Percentiles rank a stretch among this genome's conserved stretches.
Evolutionary conservation across 2,888 invertebrate genomes (phyloP).

Genomic region (Leucophora obtusa): DNA sequence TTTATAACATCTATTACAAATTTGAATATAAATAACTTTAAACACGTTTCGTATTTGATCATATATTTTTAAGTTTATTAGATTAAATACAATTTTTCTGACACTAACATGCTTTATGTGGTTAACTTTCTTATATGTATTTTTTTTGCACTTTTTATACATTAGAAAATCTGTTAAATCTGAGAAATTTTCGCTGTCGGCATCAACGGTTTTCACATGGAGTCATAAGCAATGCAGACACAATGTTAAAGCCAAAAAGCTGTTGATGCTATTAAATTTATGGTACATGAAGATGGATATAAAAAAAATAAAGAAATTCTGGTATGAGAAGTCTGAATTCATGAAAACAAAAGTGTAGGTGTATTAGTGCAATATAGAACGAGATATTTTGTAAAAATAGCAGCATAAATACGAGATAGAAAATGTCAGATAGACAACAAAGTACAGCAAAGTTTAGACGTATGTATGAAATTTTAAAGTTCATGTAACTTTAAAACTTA

Average conservation of each 20-base stretch:
- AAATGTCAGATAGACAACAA: no score
- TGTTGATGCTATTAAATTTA: not conserved
- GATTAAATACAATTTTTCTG: not conserved
- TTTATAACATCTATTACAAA: no score
- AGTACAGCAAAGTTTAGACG: no score
- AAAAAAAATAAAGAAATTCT: not conserved
- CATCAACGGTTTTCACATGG: not conserved
- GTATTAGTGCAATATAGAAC: no score
- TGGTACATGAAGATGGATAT: not conserved
- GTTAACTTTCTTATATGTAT: not conserved
- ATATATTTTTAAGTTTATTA: not conserved
- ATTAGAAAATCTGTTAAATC: constrained; percentile 3
- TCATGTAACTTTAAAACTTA: constrained; percentile 1
- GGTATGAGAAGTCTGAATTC: no score
- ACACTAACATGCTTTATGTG: not conserved
- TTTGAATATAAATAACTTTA: no score
- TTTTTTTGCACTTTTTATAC: not conserved
- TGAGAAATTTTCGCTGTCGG: not conserved
- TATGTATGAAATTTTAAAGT: not conserved
- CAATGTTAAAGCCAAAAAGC: not conserved
- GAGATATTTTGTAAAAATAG: no score
- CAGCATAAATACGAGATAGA: no score
- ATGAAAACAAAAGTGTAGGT: no score
- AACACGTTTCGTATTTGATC: no score
- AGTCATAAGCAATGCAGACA: not conserved